Evolutionary conservation across 2,888 invertebrate species (phyloP), one percentile per base, ranked within the genome.

Genomic region (Crepidodera aurea): DNA sequence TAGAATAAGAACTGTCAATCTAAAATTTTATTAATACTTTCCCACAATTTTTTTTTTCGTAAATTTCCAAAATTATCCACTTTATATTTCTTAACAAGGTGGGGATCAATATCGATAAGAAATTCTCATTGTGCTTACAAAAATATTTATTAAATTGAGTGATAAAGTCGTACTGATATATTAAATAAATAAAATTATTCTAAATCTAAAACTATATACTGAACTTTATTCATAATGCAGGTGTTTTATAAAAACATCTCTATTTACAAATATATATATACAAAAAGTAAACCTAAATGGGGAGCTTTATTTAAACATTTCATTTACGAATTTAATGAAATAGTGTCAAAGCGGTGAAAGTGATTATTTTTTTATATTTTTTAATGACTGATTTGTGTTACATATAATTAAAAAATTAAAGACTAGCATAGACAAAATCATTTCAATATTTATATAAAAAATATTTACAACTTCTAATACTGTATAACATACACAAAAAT

Each of bases 81-180:
- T n/a, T n/a, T n/a, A n/a, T n/a, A n/a, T n/a, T n/a, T n/a, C n/a
- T n/a, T n/a, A n/a, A n/a, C n/a, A n/a, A n/a, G n/a, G n/a, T n/a
- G n/a, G n/a, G n/a, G n/a, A n/a, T n/a, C n/a, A n/a, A n/a, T n/a
- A n/a, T n/a, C n/a, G n/a, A n/a, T n/a, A n/a, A n/a, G n/a, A n/a
- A n/a, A n/a, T n/a, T n/a, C n/a, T n/a, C n/a, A n/a, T 48, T 48
- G 27, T 48, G 19, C 27, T 48, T 48, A 48, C 15, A 48, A 48
- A 48, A 48, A 48, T 48, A 48, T 48, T 48, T 48, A 46, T 46
- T 13, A 25, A 19, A 29, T 13, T 18, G 18, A 6, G 18, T 16
- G n/a, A 48, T 48, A 48, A 48, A 48, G 2, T 48, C 13, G 13
- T 19, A 48, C 2, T 10, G 27, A n/a, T n/a, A 27, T 50, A 84